A percentile compares a stretch with the other conserved stretches of the same genome.
These are phyloP conservation scores for Hyposmocoma kahamanoa DNA, from an alignment of 1,140 invertebrate genomes.

Conservation along the genomic window DNA sequence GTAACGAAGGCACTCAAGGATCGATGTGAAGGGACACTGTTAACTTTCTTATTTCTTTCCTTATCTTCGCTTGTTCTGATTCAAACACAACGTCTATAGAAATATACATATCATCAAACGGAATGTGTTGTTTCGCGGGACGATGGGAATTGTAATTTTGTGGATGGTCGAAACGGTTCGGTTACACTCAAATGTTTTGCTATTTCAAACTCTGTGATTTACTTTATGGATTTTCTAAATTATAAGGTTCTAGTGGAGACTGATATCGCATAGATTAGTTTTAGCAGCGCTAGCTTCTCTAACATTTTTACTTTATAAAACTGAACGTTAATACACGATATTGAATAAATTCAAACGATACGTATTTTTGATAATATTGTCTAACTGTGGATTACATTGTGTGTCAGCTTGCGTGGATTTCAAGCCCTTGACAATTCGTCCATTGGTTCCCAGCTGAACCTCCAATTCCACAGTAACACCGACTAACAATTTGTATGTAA, in stretches of 20 bases:
- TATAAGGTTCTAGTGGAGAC: conserved; percentile 72
- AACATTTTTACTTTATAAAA: conserved; percentile 64
- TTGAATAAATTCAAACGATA: conserved; percentile 36
- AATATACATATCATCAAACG: conserved; percentile 71
- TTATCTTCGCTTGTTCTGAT: conserved; percentile 45
- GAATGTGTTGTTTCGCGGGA: conserved; percentile 55
- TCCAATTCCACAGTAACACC: conserved; percentile 13
- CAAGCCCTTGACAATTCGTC: no score
- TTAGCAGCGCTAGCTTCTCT: conserved; percentile 72
- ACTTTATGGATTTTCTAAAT: conserved; percentile 72
- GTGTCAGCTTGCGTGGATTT: no score
- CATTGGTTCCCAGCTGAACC: no score
- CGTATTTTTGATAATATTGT: conserved; percentile 67
- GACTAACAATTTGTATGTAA: conserved; percentile 14
- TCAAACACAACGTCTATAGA: conserved; percentile 57
- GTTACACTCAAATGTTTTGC: conserved; percentile 65
- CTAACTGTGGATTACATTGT: conserved; percentile 51
- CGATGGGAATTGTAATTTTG: conserved; percentile 39
- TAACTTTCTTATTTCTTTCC: conserved; percentile 40
- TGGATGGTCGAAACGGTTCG: conserved; percentile 46
- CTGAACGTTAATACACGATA: conserved; percentile 53
- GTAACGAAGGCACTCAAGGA: conserved; percentile 52
- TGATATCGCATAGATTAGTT: conserved; percentile 73
- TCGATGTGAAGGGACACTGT: conserved; percentile 62
- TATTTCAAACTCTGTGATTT: conserved; percentile 70